phyloP scores from a whole-genome alignment of 2,113 vertebrate species.

The Hiodon alosoides region DNA sequence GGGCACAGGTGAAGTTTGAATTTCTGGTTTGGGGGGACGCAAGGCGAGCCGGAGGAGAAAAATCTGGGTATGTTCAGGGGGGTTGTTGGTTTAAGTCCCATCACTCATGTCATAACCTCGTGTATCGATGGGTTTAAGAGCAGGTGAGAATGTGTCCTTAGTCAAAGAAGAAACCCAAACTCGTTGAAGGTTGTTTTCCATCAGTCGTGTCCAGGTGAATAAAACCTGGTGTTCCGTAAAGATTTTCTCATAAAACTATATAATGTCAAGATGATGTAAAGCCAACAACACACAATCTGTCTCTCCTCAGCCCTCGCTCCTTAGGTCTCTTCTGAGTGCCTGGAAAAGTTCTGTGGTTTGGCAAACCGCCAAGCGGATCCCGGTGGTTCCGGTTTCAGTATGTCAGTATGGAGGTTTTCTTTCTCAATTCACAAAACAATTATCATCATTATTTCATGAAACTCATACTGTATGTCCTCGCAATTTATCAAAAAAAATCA shows the following conservation, averaged over 20 bases:
- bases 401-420: slow-evolving; percentile 29
- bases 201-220: background rate
- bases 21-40: background rate
- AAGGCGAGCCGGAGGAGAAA: too few species aligned
- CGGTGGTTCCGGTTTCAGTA: slow-evolving; percentile 54
- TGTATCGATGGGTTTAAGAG: background rate
- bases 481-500: too few species aligned
- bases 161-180: too few species aligned
- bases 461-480: slow-evolving; percentile 25
- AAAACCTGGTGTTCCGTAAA: background rate
- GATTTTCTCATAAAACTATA: background rate
- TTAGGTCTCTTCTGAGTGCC: slow-evolving; percentile 28
- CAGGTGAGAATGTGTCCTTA: too few species aligned
- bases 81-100: background rate
- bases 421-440: slow-evolving; percentile 50
- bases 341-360: slow-evolving; percentile 56
- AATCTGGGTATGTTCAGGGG: background rate
- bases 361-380: slow-evolving; percentile 39
- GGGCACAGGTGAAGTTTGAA: background rate
- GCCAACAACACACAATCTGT: slow-evolving; percentile 17
- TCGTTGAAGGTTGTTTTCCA: too few species aligned
- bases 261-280: background rate
- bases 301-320: slow-evolving; percentile 21
- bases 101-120: background rate
- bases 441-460: slow-evolving; percentile 54